A percentile compares a stretch with the other conserved stretches of the same genome.
phyloP scores from a whole-genome alignment of 1,140 invertebrate genomes.

The Trichonephila inaurata region DNA sequence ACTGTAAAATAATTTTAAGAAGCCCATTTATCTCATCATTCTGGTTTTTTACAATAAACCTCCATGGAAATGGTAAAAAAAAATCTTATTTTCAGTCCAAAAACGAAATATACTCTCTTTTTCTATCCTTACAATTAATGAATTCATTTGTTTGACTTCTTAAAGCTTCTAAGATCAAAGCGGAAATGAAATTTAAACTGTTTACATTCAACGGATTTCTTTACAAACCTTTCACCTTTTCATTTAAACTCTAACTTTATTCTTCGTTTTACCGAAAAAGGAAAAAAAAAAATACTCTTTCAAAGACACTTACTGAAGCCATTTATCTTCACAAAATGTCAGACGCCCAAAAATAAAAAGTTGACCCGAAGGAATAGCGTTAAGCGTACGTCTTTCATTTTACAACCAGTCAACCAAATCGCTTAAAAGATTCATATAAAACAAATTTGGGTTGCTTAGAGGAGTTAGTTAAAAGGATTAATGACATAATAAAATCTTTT shows the following conservation, averaged over 20 bases:
- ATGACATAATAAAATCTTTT: neutral
- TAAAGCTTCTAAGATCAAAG: neutral
- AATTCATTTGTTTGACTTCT: neutral
- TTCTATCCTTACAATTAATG: neutral
- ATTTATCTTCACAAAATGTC: slow-evolving; percentile 31
- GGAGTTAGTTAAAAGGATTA: neutral
- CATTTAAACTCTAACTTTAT: neutral
- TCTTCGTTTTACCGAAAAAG: neutral
- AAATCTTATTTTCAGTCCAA: too few relatives aligned
- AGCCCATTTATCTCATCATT: too few relatives aligned
- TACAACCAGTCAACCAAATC: neutral
- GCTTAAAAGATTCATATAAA: neutral
- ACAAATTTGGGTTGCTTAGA: slow-evolving; percentile 8
- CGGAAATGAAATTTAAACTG: neutral
- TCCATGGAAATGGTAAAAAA: too few relatives aligned
- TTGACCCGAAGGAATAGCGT: neutral
- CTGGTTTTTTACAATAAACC: too few relatives aligned
- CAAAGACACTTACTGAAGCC: neutral
- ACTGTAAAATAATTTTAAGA: too few relatives aligned
- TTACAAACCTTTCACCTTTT: neutral
- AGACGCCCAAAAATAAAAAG: slow-evolving; percentile 21
- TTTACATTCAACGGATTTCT: neutral
- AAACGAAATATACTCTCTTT: too few relatives aligned
- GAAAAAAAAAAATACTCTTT: neutral
- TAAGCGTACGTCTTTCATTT: neutral